These are phyloP conservation scores for Tympanoctomys barrerae DNA, from an alignment of 2,797 vertebrate genomes.

Conservation along the genomic window DNA sequence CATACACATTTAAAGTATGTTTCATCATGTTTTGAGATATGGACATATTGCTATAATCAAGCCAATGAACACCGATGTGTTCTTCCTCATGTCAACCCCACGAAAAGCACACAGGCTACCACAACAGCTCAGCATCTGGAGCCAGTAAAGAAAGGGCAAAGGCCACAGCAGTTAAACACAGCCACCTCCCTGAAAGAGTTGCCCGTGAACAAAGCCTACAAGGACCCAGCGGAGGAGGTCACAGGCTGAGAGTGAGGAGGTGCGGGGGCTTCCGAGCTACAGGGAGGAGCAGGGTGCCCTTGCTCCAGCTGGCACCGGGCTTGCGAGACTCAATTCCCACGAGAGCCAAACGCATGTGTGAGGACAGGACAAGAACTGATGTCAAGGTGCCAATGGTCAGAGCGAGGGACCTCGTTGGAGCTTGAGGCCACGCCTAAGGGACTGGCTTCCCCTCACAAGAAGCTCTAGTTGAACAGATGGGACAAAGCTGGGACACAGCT, in stretches of 20 bases:
- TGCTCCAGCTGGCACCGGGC: not conserved
- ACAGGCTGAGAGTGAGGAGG: too few species aligned
- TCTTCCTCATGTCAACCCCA: not conserved
- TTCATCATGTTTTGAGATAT: not conserved
- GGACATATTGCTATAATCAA: not conserved
- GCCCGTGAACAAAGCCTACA: not conserved
- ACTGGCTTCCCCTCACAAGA: not conserved
- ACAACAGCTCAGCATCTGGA: not conserved
- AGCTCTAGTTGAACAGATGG: not conserved
- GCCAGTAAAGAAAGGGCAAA: not conserved
- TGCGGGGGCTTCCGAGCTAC: not conserved
- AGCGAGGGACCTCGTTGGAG: too few species aligned
- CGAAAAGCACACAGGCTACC: not conserved
- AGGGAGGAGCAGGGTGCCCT: not conserved
- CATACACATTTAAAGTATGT: not conserved
- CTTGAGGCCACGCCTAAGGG: not conserved
- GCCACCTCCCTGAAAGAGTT: not conserved
- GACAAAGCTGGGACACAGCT: not conserved
- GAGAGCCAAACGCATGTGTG: not conserved
- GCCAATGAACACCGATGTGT: not conserved
- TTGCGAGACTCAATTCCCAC: not conserved
- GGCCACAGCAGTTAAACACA: not conserved
- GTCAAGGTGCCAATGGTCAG: not conserved
- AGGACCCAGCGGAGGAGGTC: not conserved
- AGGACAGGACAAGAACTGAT: not conserved